Evolutionary conservation across 2,797 vertebrate genomes (phyloP), one percentile per base, ranked within the genome.

Genomic region (Chaetophractus vellerosus): DNA sequence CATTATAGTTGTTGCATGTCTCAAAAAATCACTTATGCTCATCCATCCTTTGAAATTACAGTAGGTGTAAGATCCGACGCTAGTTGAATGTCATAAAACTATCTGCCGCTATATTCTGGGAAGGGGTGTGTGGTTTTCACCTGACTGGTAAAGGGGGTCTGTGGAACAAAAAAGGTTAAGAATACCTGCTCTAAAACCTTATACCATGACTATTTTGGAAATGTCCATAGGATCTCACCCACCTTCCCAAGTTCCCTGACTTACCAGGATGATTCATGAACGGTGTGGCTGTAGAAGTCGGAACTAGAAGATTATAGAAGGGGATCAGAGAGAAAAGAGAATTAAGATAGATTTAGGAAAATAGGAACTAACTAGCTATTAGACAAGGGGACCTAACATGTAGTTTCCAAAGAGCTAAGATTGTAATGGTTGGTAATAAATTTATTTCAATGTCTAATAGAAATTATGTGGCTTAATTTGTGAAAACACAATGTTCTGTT

Each of bases 281-380:
- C 10, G 19, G 26, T 4, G 0, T 6, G 79, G 57, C 33, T 1
- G 14, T 41, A 18, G 3, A 4, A 15, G 23, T 31, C 33, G 0
- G 31, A 74, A 21, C 50, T 93, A 71, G 16, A 87, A 72, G 24
- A 48, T 4, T 61, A 12, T 71, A 16, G 21, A 64, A 82, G 50
- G 38, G 18, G 33, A 90, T 63, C 52, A 61, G 48, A 90, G 31
- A 82, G 85, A 33, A 92, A n/a, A 94, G 74, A 90, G 48, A 26
- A 52, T 76, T 78, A 66, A 61, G 16, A 82, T 5, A 63, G n/a
- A 84, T 21, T 38, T 61, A 81, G 36, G 28, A 63, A 61, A 55
- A n/a, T 61, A 8, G 23, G 38, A 41, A 28, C 12, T 18, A 64
- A 50, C 9, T 41, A 36, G 21, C 28, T 63, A 57, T 78, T 23